phyloP scores from a whole-genome alignment of 1,140 invertebrate genomes.

The Drosophila bocqueti region DNA sequence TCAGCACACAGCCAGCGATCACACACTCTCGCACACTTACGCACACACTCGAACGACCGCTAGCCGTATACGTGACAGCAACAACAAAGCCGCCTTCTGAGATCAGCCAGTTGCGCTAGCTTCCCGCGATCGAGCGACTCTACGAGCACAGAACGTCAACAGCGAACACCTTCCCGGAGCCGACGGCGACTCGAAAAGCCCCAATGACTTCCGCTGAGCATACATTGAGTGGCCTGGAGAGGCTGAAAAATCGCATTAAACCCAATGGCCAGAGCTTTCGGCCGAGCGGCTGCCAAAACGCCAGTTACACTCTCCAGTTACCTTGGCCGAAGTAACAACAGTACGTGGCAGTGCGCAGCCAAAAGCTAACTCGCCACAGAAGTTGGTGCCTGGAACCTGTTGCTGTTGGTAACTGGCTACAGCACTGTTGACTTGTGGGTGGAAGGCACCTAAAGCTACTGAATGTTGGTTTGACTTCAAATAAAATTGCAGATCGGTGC shows the following conservation, averaged over 20 bases:
- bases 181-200: slow-evolving; percentile 9
- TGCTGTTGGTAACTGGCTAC: slow-evolving; percentile 29
- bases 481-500: not conserved
- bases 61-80: slow-evolving; percentile 50
- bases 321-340: slow-evolving; percentile 70
- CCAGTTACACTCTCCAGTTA: slow-evolving; percentile 38
- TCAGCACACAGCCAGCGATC: slow-evolving; percentile 67
- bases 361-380: slow-evolving; percentile 13
- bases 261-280: slow-evolving; percentile 17
- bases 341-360: slow-evolving; percentile 14
- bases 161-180: slow-evolving; percentile 70
- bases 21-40: slow-evolving; percentile 35
- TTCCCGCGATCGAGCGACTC: slow-evolving; percentile 44
- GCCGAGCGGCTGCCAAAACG: slow-evolving; percentile 14
- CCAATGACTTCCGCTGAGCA: slow-evolving; percentile 28
- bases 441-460: not conserved
- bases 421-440: not conserved
- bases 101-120: slow-evolving; percentile 63
- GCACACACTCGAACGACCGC: slow-evolving; percentile 1
- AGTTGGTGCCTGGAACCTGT: slow-evolving; percentile 47
- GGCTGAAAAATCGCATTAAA: slow-evolving; percentile 16
- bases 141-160: slow-evolving; percentile 57
- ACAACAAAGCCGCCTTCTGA: slow-evolving; percentile 76
- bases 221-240: slow-evolving; percentile 60
- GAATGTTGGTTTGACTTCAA: not conserved